These are phyloP conservation scores for Dinoponera quadriceps DNA, from an alignment of 1,140 invertebrate genomes.

Conservation along the genomic window DNA sequence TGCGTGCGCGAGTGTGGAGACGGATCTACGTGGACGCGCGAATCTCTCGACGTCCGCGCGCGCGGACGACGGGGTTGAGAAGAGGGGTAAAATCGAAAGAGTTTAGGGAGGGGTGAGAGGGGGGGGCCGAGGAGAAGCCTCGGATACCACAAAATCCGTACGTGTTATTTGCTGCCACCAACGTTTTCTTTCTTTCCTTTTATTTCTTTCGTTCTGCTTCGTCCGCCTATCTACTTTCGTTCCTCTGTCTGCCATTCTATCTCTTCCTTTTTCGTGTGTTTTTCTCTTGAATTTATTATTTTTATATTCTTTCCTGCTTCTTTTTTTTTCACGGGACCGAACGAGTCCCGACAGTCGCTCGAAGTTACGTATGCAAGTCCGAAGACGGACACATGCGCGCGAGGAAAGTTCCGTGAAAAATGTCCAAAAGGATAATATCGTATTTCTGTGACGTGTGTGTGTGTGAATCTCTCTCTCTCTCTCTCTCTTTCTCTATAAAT, in stretches of 20 bases:
- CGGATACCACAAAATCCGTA: slow-evolving; percentile 59
- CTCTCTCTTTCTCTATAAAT: too few species aligned
- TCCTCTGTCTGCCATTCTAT: slow-evolving; percentile 7
- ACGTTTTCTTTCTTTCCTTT: slow-evolving; percentile 68
- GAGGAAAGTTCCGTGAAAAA: slow-evolving; percentile 30
- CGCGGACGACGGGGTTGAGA: slow-evolving; percentile 5
- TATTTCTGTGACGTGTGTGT: not conserved
- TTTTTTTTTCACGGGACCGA: slow-evolving; percentile 32
- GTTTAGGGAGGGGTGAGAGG: not conserved
- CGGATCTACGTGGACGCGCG: slow-evolving; percentile 33
- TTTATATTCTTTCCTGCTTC: not conserved
- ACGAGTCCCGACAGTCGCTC: slow-evolving; percentile 53
- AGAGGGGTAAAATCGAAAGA: not conserved
- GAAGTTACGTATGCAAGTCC: slow-evolving; percentile 31
- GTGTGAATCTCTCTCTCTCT: too few species aligned
- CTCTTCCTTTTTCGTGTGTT: slow-evolving; percentile 26
- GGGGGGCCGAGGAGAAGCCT: slow-evolving; percentile 31
- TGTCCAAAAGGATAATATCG: not conserved
- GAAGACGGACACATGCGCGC: not conserved
- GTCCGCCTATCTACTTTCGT: slow-evolving; percentile 13
- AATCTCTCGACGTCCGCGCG: slow-evolving; percentile 36
- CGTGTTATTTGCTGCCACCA: slow-evolving; percentile 85
- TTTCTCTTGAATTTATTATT: not conserved
- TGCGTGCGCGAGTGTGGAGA: slow-evolving; percentile 34
- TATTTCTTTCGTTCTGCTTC: too few species aligned